Evolutionary conservation across 2,888 invertebrate species (phyloP).

Genomic region (Xestia sexstrigata): DNA sequence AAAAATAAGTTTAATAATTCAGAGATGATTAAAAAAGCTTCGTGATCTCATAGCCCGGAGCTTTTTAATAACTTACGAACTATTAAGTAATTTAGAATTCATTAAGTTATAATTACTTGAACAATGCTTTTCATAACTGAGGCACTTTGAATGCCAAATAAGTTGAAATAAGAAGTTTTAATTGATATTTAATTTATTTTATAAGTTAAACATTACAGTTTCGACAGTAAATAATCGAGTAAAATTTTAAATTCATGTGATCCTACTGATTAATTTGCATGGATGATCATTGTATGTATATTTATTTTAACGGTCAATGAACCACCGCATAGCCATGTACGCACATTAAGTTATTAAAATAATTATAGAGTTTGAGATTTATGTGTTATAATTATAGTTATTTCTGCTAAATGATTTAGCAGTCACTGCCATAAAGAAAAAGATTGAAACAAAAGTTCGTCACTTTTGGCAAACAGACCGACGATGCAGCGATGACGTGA

Average conservation of each 20-base stretch:
- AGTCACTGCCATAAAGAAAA: neutral
- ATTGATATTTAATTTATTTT: neutral
- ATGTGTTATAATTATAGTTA: conserved; percentile 26
- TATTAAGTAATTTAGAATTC: conserved; percentile 22
- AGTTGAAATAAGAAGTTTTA: neutral
- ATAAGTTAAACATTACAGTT: neutral
- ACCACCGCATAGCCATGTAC: conserved; percentile 1
- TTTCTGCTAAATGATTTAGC: conserved; percentile 7
- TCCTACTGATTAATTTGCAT: neutral
- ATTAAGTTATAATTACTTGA: conserved; percentile 34
- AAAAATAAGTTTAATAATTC: neutral
- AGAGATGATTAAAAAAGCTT: neutral
- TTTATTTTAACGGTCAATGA: conserved; percentile 30
- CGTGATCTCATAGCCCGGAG: neutral
- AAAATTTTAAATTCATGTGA: neutral
- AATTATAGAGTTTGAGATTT: conserved; percentile 34
- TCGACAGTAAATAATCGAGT: neutral
- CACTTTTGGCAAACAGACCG: neutral
- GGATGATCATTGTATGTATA: neutral
- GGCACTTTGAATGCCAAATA: conserved; percentile 4
- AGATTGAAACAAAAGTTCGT: neutral
- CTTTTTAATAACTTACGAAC: conserved; percentile 6
- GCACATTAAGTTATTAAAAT: conserved; percentile 28
- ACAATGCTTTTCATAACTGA: neutral
- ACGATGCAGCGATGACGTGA: too few relatives aligned